These are phyloP conservation scores for Standfussiana lucernea DNA, from an alignment of 2,888 invertebrate species.

Conservation along the genomic window DNA sequence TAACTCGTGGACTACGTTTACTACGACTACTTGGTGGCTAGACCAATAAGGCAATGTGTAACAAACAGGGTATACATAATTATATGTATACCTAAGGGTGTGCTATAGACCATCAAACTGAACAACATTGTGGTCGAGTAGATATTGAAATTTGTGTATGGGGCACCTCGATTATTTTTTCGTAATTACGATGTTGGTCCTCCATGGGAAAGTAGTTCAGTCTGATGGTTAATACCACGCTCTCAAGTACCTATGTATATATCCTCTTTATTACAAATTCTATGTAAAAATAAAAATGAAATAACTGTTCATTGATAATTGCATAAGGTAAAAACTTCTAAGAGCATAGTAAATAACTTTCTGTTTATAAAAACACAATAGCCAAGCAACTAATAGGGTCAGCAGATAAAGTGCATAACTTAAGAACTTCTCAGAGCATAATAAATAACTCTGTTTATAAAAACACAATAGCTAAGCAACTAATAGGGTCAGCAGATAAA, in stretches of 20 bases:
- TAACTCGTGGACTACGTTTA: no score
- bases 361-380: not conserved
- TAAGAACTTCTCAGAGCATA: not conserved
- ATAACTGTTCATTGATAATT: not conserved
- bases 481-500: conserved; percentile 28
- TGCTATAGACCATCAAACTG: not conserved
- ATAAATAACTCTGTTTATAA: not conserved
- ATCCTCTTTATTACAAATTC: not conserved
- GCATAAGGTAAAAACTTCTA: not conserved
- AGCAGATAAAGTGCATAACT: conserved; percentile 6
- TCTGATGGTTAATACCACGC: not conserved
- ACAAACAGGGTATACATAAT: not conserved
- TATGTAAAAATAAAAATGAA: not conserved
- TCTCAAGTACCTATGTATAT: not conserved
- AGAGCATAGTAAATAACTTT: not conserved
- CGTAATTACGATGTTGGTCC: not conserved
- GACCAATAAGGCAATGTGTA: no score
- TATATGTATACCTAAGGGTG: not conserved
- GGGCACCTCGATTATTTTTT: not conserved
- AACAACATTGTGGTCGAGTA: not conserved
- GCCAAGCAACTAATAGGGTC: conserved; percentile 1
- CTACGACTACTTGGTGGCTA: no score
- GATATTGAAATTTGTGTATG: not conserved
- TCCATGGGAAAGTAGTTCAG: not conserved
- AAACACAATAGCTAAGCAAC: not conserved